A percentile compares a stretch with the other conserved stretches of the same genome.
phyloP scores from a whole-genome alignment of 1,140 invertebrate species.

The Drosophila kurseongensis region DNA sequence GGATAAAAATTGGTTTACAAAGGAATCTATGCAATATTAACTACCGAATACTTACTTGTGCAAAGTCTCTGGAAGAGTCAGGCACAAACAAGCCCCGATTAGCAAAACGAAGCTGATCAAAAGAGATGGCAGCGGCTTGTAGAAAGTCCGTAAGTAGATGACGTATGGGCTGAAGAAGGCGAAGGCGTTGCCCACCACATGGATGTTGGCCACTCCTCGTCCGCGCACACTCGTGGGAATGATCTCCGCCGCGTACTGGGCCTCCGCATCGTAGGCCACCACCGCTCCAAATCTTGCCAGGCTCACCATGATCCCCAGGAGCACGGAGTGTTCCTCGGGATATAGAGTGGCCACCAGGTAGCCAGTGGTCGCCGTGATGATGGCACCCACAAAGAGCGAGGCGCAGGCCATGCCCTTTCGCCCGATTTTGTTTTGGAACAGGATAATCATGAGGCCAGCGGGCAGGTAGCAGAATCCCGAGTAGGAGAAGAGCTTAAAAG shows the following conservation, averaged over 20 bases:
- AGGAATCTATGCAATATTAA: no score
- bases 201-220: conserved; percentile 86
- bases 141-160: conserved; percentile 84
- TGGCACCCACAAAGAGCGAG: conserved; percentile 85
- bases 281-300: conserved; percentile 87
- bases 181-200: conserved; percentile 86
- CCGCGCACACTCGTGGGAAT: conserved; percentile 88
- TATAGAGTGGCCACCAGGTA: conserved; percentile 74
- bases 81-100: conserved; percentile 85
- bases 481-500: conserved; percentile 86
- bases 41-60: conserved; percentile 70
- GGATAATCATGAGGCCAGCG: conserved; percentile 86
- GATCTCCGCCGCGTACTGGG: conserved; percentile 88
- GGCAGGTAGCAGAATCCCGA: conserved; percentile 86
- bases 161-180: conserved; percentile 77
- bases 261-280: conserved; percentile 87
- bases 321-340: conserved; percentile 45
- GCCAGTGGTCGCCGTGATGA: conserved; percentile 85
- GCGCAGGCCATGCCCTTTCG: conserved; percentile 86
- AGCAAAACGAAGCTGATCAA: conserved; percentile 86
- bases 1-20: no score
- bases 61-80: conserved; percentile 87
- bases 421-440: conserved; percentile 86
- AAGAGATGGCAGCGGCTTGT: conserved; percentile 86
- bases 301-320: conserved; percentile 82